Conservation (phyloP, 2,797 vertebrate species). For the Morelia viridis region DNA sequence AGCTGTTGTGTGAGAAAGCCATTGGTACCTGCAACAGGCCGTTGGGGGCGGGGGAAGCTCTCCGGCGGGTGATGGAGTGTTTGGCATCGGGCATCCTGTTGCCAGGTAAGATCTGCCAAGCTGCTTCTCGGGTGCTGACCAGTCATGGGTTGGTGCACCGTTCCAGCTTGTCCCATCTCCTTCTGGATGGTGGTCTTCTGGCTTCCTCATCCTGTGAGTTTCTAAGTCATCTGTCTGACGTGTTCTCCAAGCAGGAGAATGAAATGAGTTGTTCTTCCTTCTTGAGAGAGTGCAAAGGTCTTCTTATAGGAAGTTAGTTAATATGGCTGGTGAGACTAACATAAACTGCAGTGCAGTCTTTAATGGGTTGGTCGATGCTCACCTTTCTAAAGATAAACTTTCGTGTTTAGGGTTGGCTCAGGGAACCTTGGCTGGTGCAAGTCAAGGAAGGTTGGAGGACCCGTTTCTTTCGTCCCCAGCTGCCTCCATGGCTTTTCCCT, state of each 20-base stretch:
- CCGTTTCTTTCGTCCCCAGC: not conserved
- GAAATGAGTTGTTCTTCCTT: not conserved
- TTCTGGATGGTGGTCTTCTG: not conserved
- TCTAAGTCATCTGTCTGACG: no score
- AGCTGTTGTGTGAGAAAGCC: conserved; percentile 98
- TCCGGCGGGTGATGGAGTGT: conserved; percentile 98
- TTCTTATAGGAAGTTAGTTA: not conserved
- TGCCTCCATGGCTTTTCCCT: not conserved
- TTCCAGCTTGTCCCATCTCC: not conserved
- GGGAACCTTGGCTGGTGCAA: not conserved
- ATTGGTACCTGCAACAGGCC: conserved; percentile 99
- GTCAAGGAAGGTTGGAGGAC: not conserved
- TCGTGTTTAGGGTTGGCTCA: not conserved
- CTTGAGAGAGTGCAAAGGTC: not conserved
- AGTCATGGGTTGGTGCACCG: not conserved
- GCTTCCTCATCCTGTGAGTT: not conserved
- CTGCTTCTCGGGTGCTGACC: rapidly evolving
- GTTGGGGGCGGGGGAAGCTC: conserved; percentile 92
- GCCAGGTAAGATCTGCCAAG: conserved; percentile 81
- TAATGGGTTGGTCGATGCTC: not conserved
- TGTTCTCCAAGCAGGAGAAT: not conserved
- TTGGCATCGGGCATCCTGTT: conserved; percentile 96
- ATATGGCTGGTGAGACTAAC: not conserved
- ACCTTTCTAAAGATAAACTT: not conserved
- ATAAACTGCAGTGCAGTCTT: not conserved